Base-by-base conservation (phyloP, 2,797 vertebrate species). In the Channallabes apus region DNA sequence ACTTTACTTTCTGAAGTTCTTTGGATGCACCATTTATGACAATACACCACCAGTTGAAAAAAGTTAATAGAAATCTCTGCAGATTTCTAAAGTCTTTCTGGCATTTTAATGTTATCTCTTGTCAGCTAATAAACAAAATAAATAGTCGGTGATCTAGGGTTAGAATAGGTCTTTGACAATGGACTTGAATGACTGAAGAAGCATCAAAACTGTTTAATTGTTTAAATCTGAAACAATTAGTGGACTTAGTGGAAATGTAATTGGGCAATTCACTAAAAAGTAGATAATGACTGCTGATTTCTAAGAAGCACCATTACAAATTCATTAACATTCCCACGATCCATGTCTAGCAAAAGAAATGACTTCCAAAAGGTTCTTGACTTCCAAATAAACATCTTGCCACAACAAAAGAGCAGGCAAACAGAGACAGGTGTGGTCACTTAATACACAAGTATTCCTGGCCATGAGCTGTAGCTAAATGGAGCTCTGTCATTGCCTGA, bases 401-500 rank as follows among this genome's bases (percentile, higher is more conserved):
- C 85, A 76, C 85, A 87, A 89, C 86, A 87, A 84, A 82, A 86
- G 79, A 86, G 64, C 72, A 84, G 81, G 85, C 72, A 62, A 87
- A 86, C 83, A 83, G 85, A 90, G 91, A 91, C 92, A 93, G 91
- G 92, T 92, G 91, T 90, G 91, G 86, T 90, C 89, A 84, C 72
- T 90, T 89, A 75, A 86, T 88, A 87, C 85, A 88, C 86, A 87
- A 87, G 84, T 91, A 92, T 92, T 92, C 91, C 84, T 91, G 90
- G 90, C 90, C 73, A 79, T 76, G 86, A 91, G 87, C 87, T 86
- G 6, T 35, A 73, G 85, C 91, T 91, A 92, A 92, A 92, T 91
- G 88, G 88, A 86, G 88, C 82, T 85, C 88, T 85, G 86, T 90
- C 90, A 89, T 88, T 84, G 88, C 84, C 88, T 82, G 38, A 87